Evolutionary conservation across 2,888 invertebrate species (phyloP), one percentile per base, ranked within the genome.

Genomic region (Ecdyonurus torrentis): DNA sequence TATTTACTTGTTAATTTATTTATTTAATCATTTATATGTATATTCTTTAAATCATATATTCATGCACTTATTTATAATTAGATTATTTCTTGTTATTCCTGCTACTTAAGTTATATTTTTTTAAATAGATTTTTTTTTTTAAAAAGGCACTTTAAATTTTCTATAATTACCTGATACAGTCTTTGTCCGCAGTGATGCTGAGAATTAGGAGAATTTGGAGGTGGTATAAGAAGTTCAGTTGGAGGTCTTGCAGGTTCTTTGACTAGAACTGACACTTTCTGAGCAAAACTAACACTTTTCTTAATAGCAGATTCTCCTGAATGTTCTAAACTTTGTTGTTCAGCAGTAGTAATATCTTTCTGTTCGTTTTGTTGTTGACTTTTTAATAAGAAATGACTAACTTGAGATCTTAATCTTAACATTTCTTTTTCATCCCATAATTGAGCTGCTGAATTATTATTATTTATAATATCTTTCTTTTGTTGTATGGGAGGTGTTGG

Each of bases 281-380:
- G 83, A 60, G 87, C 87, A 74, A 89, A 89, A 74, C 87, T 89
- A 66, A 89, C 88, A 67, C 84, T 84, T 74, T 89, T 89, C 73
- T 84, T 85, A 15, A 37, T 70, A 81, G 81, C 25, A 20, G 19
- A 25, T 61, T 62, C 20, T 23, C 18, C 18, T 60, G 37, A 23
- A 59, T 60, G 10, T 25, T 61, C 3, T 23, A 64, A 18, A 25
- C 7, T 37, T 64, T 58, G 22, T 19, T 25, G 53, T 25, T 50
- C 19, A 18, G 52, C 63, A 15, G 61, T 61, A 58, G 59, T 25
- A 70, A 79, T 81, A 64, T 79, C 79, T 65, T 78, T 78, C 25
- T 74, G 74, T 50, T 75, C 75, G 67, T 78, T 78, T 71, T 81
- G 80, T 7, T 60, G 23, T 10, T 25, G n/a, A 23, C 25, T 19